Evolutionary conservation across 2,888 invertebrate genomes (phyloP).

Genomic region (Pristionchus japonicus): DNA sequence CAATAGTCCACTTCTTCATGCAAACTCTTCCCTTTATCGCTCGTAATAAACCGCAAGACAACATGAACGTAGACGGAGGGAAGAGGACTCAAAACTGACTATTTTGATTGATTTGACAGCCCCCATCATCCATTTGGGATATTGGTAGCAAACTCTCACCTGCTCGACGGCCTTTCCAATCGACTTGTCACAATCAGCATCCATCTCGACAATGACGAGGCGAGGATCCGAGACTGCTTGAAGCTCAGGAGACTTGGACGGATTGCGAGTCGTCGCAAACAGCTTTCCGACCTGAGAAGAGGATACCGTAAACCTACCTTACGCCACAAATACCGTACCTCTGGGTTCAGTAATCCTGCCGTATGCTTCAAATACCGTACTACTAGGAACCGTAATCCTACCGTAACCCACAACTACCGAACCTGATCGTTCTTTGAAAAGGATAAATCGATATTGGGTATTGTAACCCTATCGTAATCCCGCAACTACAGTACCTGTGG

Average conservation of each 20-base stretch:
- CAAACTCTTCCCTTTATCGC: neutral
- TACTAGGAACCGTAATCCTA: neutral
- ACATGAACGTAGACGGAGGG: no score
- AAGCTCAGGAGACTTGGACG: slow-evolving; percentile 13
- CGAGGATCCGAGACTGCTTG: neutral
- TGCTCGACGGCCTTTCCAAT: neutral
- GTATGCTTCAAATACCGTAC: neutral
- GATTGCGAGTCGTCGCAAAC: slow-evolving; percentile 6
- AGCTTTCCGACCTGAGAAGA: neutral
- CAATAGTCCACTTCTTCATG: neutral
- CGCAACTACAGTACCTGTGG: no score
- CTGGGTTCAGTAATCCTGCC: neutral
- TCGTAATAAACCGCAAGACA: no score
- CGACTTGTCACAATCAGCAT: neutral
- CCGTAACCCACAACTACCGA: neutral
- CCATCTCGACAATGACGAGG: slow-evolving; percentile 16
- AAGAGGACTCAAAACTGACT: no score
- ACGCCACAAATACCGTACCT: neutral
- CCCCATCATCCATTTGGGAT: no score
- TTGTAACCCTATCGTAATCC: no score
- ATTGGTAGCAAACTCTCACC: neutral
- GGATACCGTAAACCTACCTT: neutral
- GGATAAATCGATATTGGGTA: no score
- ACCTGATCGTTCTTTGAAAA: no score
- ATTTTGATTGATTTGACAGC: no score